Conservation (phyloP, 2,888 invertebrate genomes). For the Epinotia demarniana region DNA sequence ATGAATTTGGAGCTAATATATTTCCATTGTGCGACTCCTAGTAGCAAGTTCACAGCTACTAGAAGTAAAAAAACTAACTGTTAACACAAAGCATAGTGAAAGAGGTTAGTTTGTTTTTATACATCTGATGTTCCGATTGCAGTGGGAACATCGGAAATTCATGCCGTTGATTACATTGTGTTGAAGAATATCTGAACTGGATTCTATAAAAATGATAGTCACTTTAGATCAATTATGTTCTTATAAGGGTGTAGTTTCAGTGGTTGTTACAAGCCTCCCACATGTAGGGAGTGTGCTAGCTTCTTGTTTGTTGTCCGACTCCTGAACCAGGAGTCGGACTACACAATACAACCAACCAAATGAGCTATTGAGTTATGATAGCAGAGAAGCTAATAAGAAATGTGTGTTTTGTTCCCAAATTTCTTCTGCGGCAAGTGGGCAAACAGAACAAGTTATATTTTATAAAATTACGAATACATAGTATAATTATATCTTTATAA, state of each 20-base stretch:
- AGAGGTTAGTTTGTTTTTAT: conserved; percentile 56
- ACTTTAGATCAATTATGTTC: conserved; percentile 1
- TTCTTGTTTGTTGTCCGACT: too few species aligned
- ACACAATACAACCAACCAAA: too few species aligned
- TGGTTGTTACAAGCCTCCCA: too few species aligned
- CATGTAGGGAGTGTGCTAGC: too few species aligned
- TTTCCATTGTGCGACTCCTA: background rate
- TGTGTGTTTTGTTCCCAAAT: background rate
- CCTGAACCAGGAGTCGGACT: too few species aligned
- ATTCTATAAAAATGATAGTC: background rate
- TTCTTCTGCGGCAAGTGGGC: background rate
- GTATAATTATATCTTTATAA: too few species aligned
- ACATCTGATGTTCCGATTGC: conserved; percentile 62
- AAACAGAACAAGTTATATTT: background rate
- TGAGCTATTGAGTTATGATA: background rate
- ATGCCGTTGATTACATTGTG: conserved; percentile 61
- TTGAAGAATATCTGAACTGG: conserved; percentile 18
- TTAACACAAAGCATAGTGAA: conserved; percentile 5
- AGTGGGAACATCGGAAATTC: conserved; percentile 57
- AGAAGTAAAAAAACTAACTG: conserved; percentile 18
- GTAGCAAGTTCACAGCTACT: conserved; percentile 4
- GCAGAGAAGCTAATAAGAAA: background rate
- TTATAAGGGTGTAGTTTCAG: background rate
- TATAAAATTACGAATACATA: too few species aligned
- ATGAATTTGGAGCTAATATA: background rate